Percentiles rank a stretch among this genome's conserved stretches.
Conservation (phyloP, 2,113 vertebrate genomes). For the Agapornis roseicollis region DNA sequence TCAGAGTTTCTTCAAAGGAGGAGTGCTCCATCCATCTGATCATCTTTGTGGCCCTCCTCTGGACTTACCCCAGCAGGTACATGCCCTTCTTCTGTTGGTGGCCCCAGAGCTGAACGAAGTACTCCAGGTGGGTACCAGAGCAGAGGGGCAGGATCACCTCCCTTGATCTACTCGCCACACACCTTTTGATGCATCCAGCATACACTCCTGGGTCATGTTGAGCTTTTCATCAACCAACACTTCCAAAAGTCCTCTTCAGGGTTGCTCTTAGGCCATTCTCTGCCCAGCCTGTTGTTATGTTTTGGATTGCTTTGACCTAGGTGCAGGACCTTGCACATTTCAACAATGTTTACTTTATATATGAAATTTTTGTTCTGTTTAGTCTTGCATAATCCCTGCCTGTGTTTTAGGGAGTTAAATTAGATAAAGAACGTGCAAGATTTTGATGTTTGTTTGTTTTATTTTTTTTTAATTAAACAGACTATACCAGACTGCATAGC, state of each 20-base stretch:
- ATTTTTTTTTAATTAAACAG: neutral
- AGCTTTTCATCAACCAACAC: neutral
- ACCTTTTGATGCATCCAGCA: neutral
- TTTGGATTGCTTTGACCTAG: neutral
- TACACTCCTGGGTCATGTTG: neutral
- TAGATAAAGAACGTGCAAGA: neutral
- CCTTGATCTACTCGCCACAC: neutral
- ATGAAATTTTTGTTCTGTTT: neutral
- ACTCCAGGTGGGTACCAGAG: neutral
- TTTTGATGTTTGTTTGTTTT: neutral
- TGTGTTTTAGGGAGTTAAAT: neutral
- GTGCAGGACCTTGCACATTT: neutral
- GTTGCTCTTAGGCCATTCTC: neutral
- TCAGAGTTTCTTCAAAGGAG: neutral
- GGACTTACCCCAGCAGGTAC: neutral
- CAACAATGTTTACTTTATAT: neutral
- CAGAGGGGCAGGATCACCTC: neutral
- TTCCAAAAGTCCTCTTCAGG: neutral
- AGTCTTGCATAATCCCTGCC: neutral
- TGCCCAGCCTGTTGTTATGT: neutral
- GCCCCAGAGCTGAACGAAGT: neutral
- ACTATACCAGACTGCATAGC: neutral
- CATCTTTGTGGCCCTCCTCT: neutral
- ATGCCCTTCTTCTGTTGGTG: neutral
- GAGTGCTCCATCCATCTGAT: neutral